These are phyloP conservation scores for Willowsia nigromaculata DNA, from an alignment of 2,888 invertebrate species.

Conservation along the genomic window DNA sequence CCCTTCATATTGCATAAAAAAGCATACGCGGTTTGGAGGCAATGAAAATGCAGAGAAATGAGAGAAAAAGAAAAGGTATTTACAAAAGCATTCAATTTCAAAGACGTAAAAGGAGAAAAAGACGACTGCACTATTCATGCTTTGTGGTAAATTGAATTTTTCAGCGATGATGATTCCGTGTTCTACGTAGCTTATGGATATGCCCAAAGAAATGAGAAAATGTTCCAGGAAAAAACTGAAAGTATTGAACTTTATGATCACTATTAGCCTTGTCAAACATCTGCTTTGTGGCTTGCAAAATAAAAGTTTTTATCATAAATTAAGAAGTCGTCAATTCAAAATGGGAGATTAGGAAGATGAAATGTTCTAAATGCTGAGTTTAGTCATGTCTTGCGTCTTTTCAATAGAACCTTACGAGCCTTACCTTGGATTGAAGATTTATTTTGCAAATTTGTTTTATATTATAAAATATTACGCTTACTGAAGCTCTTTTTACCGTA, in stretches of 20 bases:
- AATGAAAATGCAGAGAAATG: neutral
- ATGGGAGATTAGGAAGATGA: too few relatives aligned
- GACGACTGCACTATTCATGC: neutral
- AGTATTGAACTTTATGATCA: too few relatives aligned
- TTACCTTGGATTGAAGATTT: too few relatives aligned
- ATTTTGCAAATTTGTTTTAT: neutral
- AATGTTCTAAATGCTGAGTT: too few relatives aligned
- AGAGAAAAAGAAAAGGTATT: neutral
- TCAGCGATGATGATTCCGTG: neutral
- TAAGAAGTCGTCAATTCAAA: neutral
- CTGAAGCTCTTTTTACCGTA: neutral
- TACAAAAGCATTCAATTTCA: slow-evolving; percentile 2
- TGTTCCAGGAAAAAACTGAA: too few relatives aligned
- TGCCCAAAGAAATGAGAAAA: neutral
- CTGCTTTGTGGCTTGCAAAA: neutral
- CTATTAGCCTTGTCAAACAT: too few relatives aligned
- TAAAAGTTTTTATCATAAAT: slow-evolving; percentile 24
- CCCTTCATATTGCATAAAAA: neutral
- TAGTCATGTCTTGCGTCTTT: too few relatives aligned
- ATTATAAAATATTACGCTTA: neutral
- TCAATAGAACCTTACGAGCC: too few relatives aligned
- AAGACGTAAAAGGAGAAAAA: neutral
- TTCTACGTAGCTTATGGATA: neutral
- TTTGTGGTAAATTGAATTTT: neutral
- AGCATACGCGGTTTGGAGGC: neutral